Evolutionary conservation across 2,113 vertebrate genomes (phyloP).

Genomic region (Equus przewalskii): DNA sequence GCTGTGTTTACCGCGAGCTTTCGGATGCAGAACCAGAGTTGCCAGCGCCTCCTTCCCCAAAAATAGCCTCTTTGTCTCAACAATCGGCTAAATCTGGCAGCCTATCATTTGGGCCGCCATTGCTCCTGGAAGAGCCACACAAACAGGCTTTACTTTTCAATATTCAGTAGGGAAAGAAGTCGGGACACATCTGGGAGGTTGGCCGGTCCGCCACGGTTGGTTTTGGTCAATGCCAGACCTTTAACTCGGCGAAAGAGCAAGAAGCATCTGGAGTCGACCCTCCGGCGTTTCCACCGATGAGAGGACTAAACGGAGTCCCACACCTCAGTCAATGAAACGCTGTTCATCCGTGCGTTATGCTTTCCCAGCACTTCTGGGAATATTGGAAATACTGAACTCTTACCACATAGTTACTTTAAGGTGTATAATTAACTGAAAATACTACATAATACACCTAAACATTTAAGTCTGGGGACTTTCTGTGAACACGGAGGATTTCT

Average conservation of each 20-base stretch:
- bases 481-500: background rate
- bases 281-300: rapidly evolving
- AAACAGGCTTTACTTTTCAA: background rate
- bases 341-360: rapidly evolving
- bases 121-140: background rate
- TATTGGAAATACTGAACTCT: background rate
- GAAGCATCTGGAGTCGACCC: too few species aligned
- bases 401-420: background rate
- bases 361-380: background rate
- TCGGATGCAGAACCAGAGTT: background rate
- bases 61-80: background rate
- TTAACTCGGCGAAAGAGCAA: background rate
- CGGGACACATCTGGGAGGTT: background rate
- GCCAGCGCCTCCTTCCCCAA: background rate
- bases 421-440: background rate
- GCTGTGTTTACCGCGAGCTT: background rate
- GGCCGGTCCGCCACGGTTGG: slow-evolving; percentile 26
- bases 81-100: slow-evolving; percentile 38
- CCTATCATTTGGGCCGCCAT: slow-evolving; percentile 35
- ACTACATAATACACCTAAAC: rapidly evolving
- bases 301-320: too few species aligned
- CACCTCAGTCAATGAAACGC: rapidly evolving
- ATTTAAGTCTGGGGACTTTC: background rate
- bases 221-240: background rate
- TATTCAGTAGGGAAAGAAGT: slow-evolving; percentile 39